Conservation (phyloP, 1,140 invertebrate genomes). For the Lordiphosa stackelbergi region DNA sequence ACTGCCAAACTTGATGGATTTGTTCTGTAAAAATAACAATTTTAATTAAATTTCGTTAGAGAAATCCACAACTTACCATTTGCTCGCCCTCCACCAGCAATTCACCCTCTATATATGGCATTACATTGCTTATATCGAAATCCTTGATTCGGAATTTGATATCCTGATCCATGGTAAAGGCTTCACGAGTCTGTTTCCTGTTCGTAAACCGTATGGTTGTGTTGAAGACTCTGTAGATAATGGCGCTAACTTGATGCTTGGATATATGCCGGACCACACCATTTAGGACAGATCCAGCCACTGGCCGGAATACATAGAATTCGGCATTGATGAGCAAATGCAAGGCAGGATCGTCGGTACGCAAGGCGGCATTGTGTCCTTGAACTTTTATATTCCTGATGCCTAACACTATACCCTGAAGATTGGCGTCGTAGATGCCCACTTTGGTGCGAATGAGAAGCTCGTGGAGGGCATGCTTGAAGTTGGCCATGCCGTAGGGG, state of each 20-base stretch:
- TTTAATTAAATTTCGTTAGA: not conserved
- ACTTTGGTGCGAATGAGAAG: constrained; percentile 76
- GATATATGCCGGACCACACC: constrained; percentile 73
- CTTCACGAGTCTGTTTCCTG: constrained; percentile 31
- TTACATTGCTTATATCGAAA: constrained; percentile 61
- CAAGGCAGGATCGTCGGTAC: constrained; percentile 78
- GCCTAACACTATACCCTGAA: constrained; percentile 80
- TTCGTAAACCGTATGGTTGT: constrained; percentile 64
- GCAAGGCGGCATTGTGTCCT: constrained; percentile 72
- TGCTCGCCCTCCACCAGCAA: constrained; percentile 34
- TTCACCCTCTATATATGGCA: constrained; percentile 76
- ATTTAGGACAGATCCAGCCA: constrained; percentile 76
- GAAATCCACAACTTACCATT: constrained; percentile 19
- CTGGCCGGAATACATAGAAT: constrained; percentile 81
- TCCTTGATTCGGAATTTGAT: constrained; percentile 70
- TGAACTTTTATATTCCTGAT: constrained; percentile 80
- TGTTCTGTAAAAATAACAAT: constrained; percentile 20
- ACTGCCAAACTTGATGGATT: constrained; percentile 33
- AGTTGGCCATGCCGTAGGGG: constrained; percentile 79
- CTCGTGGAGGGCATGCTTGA: constrained; percentile 77
- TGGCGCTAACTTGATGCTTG: constrained; percentile 59
- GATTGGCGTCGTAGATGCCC: constrained; percentile 75
- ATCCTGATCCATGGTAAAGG: constrained; percentile 58
- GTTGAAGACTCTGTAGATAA: constrained; percentile 75
- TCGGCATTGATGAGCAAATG: constrained; percentile 78